Conservation (phyloP, 2,113 vertebrate species). For the Gorsachius goisagi region DNA sequence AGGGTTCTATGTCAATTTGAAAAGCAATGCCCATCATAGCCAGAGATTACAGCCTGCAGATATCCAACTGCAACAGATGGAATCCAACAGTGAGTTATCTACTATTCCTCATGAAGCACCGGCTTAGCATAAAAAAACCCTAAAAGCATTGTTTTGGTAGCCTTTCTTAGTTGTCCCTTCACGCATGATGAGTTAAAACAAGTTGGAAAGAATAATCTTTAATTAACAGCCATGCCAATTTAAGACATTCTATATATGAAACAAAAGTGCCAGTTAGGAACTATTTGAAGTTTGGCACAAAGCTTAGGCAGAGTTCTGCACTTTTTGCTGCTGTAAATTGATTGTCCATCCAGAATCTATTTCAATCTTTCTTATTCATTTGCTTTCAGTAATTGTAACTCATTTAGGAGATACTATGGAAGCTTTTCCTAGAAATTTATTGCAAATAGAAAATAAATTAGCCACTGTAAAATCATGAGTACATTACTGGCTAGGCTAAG, state of each 20-base stretch:
- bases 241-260: background rate
- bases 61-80: background rate
- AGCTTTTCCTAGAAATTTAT: background rate
- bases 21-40: background rate
- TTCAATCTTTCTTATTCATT: background rate
- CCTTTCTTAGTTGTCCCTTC: background rate
- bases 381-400: background rate
- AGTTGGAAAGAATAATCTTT: background rate
- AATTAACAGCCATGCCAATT: background rate
- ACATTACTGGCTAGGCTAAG: background rate
- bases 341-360: background rate
- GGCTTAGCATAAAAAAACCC: fast-evolving
- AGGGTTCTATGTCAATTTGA: background rate
- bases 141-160: background rate
- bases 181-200: background rate
- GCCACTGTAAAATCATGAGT: background rate
- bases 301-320: background rate
- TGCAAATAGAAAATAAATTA: conserved; percentile 17
- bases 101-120: background rate
- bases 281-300: background rate
- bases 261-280: background rate
- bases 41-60: background rate
- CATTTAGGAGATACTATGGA: background rate
- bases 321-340: background rate
- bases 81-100: background rate